Conservation (phyloP, 2,888 invertebrate species). For the Tromatobia lineatoria region DNA sequence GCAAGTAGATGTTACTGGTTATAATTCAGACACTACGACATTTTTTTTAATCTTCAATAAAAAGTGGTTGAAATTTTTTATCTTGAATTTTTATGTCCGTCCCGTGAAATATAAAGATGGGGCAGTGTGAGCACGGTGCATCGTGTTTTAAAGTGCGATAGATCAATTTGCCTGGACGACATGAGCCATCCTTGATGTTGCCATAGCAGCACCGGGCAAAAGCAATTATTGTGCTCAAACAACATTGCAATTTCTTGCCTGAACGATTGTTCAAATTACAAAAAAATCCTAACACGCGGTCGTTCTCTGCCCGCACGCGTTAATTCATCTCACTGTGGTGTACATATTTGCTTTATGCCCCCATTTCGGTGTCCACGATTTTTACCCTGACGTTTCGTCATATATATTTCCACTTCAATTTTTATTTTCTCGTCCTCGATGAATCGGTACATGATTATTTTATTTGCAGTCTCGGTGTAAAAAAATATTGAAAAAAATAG, state of each 20-base stretch:
- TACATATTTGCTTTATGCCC: background rate
- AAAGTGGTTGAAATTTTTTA: background rate
- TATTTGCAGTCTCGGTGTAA: background rate
- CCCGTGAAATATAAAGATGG: background rate
- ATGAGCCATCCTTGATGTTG: background rate
- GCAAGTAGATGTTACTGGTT: too few species aligned
- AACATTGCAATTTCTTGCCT: conserved; percentile 25
- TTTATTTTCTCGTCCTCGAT: background rate
- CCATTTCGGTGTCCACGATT: background rate
- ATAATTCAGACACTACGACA: too few species aligned
- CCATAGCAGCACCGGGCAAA: background rate
- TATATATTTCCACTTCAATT: background rate
- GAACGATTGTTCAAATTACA: conserved; percentile 28
- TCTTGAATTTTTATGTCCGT: background rate
- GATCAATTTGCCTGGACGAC: background rate
- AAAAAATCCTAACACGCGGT: background rate
- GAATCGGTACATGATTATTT: background rate
- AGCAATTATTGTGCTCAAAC: conserved; percentile 36
- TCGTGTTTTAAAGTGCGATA: background rate
- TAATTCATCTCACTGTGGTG: conserved; percentile 21
- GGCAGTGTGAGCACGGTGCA: background rate
- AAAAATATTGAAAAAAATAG: background rate
- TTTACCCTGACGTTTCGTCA: background rate
- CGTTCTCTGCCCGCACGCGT: conserved; percentile 21
- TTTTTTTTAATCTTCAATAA: too few species aligned